A percentile compares a stretch with the other conserved stretches of the same genome.
Evolutionary conservation across 2,113 vertebrate genomes (phyloP).

Genomic region (Stigmatopora nigra): DNA sequence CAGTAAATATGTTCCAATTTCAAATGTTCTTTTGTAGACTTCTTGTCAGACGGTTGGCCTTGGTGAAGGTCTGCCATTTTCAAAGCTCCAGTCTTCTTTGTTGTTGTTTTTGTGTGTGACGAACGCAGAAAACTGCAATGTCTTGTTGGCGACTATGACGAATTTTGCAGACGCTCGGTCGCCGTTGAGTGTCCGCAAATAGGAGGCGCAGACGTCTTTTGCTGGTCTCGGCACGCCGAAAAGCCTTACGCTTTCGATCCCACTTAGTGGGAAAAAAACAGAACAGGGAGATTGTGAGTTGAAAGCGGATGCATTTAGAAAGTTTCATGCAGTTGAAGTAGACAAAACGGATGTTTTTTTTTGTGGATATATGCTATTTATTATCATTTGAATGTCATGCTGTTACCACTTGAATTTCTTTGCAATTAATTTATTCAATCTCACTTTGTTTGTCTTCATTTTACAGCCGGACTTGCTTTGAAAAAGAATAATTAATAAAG

Average conservation of each 20-base stretch:
- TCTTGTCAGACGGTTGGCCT: background rate
- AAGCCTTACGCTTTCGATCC: slow-evolving; percentile 48
- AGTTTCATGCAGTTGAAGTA: slow-evolving; percentile 8
- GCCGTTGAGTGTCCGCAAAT: background rate
- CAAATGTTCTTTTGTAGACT: background rate
- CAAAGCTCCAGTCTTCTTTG: slow-evolving; percentile 13
- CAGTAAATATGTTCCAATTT: background rate
- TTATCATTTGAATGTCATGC: slow-evolving; percentile 49
- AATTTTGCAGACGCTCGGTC: background rate
- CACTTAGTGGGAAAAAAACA: background rate
- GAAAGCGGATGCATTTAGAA: background rate
- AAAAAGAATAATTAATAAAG: slow-evolving; percentile 26
- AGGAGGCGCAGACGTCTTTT: slow-evolving; percentile 9
- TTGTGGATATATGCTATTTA: slow-evolving; percentile 22
- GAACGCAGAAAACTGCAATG: slow-evolving; percentile 11
- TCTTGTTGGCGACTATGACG: background rate
- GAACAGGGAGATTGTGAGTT: slow-evolving; percentile 6
- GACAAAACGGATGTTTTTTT: slow-evolving; percentile 9
- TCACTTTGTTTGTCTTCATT: slow-evolving; percentile 42
- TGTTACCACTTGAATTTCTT: slow-evolving; percentile 61
- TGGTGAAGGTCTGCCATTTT: background rate
- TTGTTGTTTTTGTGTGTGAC: slow-evolving; percentile 61
- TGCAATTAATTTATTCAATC: slow-evolving; percentile 62
- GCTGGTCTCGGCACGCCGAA: slow-evolving; percentile 40
- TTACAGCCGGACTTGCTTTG: slow-evolving; percentile 35